Evolutionary conservation across 2,797 vertebrate species (phyloP), one percentile per base, ranked within the genome.

Genomic region (Mastacembelus armatus): DNA sequence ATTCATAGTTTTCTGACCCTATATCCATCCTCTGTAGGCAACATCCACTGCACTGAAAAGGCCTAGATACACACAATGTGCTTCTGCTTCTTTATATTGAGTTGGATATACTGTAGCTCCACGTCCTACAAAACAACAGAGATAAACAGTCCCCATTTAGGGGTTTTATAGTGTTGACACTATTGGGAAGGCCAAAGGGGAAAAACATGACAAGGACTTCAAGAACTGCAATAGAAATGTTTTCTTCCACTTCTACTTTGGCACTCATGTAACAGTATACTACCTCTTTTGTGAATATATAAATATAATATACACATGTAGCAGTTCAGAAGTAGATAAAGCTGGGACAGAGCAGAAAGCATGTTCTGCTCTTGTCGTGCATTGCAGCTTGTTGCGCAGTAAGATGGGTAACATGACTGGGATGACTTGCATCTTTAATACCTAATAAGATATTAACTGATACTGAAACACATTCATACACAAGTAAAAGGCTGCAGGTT

Each of bases 181-280:
- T 30, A 54, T 57, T 58, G 24, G 67, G 70, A 75, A 76, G 55
- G 69, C 69, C 71, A 58, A 54, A 66, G 58, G 42, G 51, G 33
- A 24, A 5, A 52, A 61, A 80, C 66, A 70, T 64, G 35, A 79
- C 62, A 65, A 77, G 67, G 78, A 78, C 51, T 74, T 44, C 15
- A 67, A 74, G 57, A 83, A 78, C 69, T 86, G 74, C 51, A 61
- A 78, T 81, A 83, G 47, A 90, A 90, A 92, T 58, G 24, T 62
- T 66, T 78, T 73, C 58, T 80, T 81, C 71, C 78, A 79, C 66
- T 67, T 85, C 72, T 84, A 87, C 85, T 92, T 93, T 94, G 93
- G 93, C 93, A 92, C 93, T 89, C 77, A 50, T 85, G 88, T 87
- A 85, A 90, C 84, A 80, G 89, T 76, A 80, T 55, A 87, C 81